A percentile compares a stretch with the other conserved stretches of the same genome.
Conservation (phyloP, 2,113 vertebrate species). For the Cebidichthys violaceus region DNA sequence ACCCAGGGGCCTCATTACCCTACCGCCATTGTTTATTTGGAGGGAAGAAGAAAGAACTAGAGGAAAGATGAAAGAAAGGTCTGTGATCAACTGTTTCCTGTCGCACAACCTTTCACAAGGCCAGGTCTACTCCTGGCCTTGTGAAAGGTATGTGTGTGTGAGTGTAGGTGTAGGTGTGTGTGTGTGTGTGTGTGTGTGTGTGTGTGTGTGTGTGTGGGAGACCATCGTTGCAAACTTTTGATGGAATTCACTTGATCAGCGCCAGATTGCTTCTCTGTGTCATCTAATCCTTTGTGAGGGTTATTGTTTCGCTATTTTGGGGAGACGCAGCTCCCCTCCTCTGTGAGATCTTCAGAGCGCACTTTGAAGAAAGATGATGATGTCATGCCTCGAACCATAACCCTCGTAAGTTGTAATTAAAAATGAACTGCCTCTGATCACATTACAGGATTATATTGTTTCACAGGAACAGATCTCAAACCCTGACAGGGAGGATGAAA, state of each 20-base stretch:
- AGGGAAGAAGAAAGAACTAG: slow-evolving; percentile 48
- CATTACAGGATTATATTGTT: slow-evolving; percentile 62
- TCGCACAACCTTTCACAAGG: slow-evolving; percentile 55
- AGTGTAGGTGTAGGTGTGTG: neutral
- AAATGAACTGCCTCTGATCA: slow-evolving; percentile 60
- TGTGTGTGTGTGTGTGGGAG: slow-evolving; percentile 16
- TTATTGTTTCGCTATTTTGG: slow-evolving; percentile 72
- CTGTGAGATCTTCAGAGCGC: slow-evolving; percentile 32
- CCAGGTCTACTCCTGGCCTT: slow-evolving; percentile 43
- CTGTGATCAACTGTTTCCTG: slow-evolving; percentile 72
- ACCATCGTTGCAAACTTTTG: slow-evolving; percentile 28
- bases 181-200: slow-evolving; percentile 15
- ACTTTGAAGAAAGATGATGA: slow-evolving; percentile 67
- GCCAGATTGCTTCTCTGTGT: slow-evolving; percentile 67
- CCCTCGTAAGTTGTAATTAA: slow-evolving; percentile 62
- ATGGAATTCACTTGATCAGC: slow-evolving; percentile 69
- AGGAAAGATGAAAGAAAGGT: slow-evolving; percentile 71
- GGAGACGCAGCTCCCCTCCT: slow-evolving; percentile 44
- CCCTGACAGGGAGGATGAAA: slow-evolving; percentile 28
- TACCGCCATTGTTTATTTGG: slow-evolving; percentile 77
- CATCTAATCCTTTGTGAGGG: slow-evolving; percentile 68
- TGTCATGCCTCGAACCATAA: slow-evolving; percentile 63
- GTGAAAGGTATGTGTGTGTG: slow-evolving; percentile 1
- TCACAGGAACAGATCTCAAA: slow-evolving; percentile 40
- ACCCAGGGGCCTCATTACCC: slow-evolving; percentile 79